Evolutionary conservation across 2,797 vertebrate genomes (phyloP), one percentile per base, ranked within the genome.

Genomic region (Gadopsis bispinosus): DNA sequence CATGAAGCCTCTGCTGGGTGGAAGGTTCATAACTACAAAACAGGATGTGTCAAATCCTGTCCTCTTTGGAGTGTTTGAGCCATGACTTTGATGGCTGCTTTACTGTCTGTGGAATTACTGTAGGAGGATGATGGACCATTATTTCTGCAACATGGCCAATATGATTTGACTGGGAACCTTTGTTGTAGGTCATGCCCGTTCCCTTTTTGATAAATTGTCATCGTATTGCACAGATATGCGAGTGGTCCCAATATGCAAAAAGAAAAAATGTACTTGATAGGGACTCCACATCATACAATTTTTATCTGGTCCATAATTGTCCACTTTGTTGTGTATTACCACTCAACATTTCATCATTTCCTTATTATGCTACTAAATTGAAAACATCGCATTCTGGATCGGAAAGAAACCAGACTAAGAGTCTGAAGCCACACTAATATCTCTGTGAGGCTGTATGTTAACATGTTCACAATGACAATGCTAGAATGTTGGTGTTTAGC

Each of bases 11-110:
- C 53, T 26, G 67, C 17, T 19, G 53, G 19, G 20, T 61, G 58
- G 45, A 73, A 26, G 31, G 79, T 82, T 77, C 22, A 26, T 51
- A 63, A 60, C 67, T 61, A 50, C 33, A 69, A 66, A 61, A 68
- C 4, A 61, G 56, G 53, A 66, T 17, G 19, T 8, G 41, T 51
- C 4, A 43, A 69, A 65, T 35, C 22, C 51, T 3, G 13, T 61
- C 5, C 22, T 65, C 51, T 51, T 1, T 66, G 65, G 61, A 68
- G 60, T 26, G 53, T 69, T 31, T 43, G 59, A 74, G 59, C 45
- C 37, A 35, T 3, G 41, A 55, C 53, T 37, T 70, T 67, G 12
- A 58, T 53, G 12, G 51, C 45, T 71, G 71, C 48, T 64, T 67
- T 33, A n/a, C 4, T 11, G 29, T 55, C 41, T 3, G 43, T 50